Conservation (phyloP, 2,888 invertebrate species). For the Dasysyrphus albostriatus region DNA sequence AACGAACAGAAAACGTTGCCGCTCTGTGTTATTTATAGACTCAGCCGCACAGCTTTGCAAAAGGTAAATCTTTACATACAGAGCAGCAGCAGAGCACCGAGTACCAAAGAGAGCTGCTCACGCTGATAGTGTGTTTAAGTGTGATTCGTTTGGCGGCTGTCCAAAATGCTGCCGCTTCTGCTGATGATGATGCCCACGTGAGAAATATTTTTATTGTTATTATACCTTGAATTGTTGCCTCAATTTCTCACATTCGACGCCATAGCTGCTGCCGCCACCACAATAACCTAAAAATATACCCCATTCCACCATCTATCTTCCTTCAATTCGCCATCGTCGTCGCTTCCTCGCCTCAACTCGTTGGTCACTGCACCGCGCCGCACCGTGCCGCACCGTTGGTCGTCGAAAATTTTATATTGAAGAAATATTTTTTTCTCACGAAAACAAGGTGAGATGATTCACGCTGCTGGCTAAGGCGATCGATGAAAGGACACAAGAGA, state of each 20-base stretch:
- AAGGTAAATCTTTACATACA: slow-evolving; percentile 30
- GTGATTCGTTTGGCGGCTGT: slow-evolving; percentile 72
- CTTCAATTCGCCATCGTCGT: slow-evolving; percentile 17
- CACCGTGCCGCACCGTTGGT: not conserved
- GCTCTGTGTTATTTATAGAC: slow-evolving; percentile 60
- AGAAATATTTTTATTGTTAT: slow-evolving; percentile 76
- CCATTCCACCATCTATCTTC: slow-evolving; percentile 27
- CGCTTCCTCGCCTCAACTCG: not conserved
- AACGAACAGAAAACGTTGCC: slow-evolving; percentile 55
- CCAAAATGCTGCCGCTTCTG: slow-evolving; percentile 61
- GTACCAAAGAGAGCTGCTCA: slow-evolving; percentile 6
- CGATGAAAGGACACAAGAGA: slow-evolving; percentile 2
- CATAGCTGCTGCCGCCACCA: slow-evolving; percentile 74
- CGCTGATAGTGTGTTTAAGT: slow-evolving; percentile 71
- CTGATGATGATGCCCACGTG: slow-evolving; percentile 70
- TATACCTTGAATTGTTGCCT: slow-evolving; percentile 76
- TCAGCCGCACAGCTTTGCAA: slow-evolving; percentile 56
- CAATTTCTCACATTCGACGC: slow-evolving; percentile 76
- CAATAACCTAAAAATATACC: slow-evolving; percentile 70
- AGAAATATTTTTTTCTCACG: slow-evolving; percentile 61
- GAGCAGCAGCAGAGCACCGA: not conserved
- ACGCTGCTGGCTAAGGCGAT: slow-evolving; percentile 1
- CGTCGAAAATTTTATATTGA: slow-evolving; percentile 54
- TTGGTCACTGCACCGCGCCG: not conserved
- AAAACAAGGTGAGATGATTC: slow-evolving; percentile 69